phyloP scores from a whole-genome alignment of 2,797 vertebrate genomes.

The Brotula barbata region DNA sequence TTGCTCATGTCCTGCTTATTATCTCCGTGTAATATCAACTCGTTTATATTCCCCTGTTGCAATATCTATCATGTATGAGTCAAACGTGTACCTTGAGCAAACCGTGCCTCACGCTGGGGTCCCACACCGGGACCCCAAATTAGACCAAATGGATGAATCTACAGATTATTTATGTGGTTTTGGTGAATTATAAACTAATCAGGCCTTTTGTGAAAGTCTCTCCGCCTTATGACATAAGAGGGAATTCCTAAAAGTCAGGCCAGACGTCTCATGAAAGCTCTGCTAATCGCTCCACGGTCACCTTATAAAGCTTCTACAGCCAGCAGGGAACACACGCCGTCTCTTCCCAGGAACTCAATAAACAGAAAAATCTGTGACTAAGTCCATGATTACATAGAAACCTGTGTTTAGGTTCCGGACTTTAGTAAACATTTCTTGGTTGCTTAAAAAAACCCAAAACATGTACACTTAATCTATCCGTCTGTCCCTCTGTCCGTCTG shows the following conservation, averaged over 20 bases:
- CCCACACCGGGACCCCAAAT: constrained; percentile 27
- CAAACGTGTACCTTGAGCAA: constrained; percentile 31
- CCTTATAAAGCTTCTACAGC: constrained; percentile 35
- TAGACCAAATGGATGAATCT: constrained; percentile 47
- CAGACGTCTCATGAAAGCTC: constrained; percentile 25
- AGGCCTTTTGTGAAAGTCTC: constrained; percentile 8
- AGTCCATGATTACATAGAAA: constrained; percentile 43
- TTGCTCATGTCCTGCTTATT: constrained; percentile 44
- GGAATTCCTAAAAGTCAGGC: constrained; percentile 29
- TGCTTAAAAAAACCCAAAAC: too few relatives aligned
- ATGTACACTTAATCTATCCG: too few relatives aligned
- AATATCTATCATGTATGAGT: constrained; percentile 26
- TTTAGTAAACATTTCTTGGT: constrained; percentile 38
- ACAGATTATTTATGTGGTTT: constrained; percentile 28
- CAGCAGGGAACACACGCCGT: constrained; percentile 25
- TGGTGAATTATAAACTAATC: constrained; percentile 29
- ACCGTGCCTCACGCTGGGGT: constrained; percentile 11
- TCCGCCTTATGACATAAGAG: constrained; percentile 21
- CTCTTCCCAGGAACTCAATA: constrained; percentile 48
- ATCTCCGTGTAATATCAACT: constrained; percentile 39
- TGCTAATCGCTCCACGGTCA: constrained; percentile 37
- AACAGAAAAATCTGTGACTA: constrained; percentile 53
- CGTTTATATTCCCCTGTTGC: constrained; percentile 37
- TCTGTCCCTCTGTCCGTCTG: too few relatives aligned
- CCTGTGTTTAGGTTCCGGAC: constrained; percentile 40